Conservation (phyloP, 1,140 invertebrate species). For the Tribolium castaneum region DNA sequence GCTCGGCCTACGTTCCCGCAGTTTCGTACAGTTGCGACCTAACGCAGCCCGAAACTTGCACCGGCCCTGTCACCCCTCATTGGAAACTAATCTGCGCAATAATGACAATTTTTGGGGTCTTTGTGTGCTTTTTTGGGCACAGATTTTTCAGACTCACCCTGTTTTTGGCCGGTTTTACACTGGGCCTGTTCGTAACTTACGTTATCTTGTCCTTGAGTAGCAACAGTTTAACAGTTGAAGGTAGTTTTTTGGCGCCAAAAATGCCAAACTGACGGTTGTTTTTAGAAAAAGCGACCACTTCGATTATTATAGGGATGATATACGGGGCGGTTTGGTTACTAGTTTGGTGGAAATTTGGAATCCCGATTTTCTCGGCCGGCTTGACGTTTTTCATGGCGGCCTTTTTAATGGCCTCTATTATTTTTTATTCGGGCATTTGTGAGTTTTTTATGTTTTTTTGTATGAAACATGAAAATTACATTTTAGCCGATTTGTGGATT, state of each 20-base stretch:
- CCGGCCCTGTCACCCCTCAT: conserved; percentile 63
- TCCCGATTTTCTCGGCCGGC: conserved; percentile 69
- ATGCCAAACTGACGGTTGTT: neutral
- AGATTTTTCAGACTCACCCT: conserved; percentile 72
- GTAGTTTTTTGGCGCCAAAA: neutral
- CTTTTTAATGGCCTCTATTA: conserved; percentile 67
- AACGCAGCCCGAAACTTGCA: conserved; percentile 63
- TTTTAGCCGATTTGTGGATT: conserved; percentile 69
- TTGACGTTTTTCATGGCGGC: conserved; percentile 69
- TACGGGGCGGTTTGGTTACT: conserved; percentile 68
- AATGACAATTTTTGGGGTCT: conserved; percentile 70
- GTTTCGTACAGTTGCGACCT: conserved; percentile 74
- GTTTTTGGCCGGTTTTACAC: conserved; percentile 67
- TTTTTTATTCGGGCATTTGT: conserved; percentile 71
- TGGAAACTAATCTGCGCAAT: conserved; percentile 66
- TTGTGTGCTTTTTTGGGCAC: conserved; percentile 72
- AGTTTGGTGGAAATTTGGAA: conserved; percentile 69
- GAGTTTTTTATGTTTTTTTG: neutral
- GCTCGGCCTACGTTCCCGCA: conserved; percentile 75
- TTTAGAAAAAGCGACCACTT: conserved; percentile 49
- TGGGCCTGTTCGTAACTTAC: conserved; percentile 66
- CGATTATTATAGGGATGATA: conserved; percentile 49
- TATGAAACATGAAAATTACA: neutral
- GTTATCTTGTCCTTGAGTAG: conserved; percentile 58
- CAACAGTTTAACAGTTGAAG: neutral